phyloP scores from a whole-genome alignment of 2,113 vertebrate genomes.

The Pristiophorus japonicus region DNA sequence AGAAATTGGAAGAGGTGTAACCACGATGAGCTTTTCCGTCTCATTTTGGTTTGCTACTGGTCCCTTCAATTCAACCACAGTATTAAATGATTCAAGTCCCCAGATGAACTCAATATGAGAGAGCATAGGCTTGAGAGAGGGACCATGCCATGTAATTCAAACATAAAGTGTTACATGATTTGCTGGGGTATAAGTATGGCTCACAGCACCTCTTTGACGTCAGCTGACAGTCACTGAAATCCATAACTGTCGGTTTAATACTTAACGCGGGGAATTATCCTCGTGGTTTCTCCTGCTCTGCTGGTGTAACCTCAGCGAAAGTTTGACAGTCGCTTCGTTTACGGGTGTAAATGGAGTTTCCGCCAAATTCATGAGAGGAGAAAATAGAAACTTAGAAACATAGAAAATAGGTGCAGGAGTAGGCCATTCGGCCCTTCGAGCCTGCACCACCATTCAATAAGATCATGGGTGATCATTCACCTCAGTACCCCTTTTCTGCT shows the following conservation, averaged over 20 bases:
- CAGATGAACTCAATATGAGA: background rate
- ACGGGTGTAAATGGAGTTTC: background rate
- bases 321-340: background rate
- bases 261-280: background rate
- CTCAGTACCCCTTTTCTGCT: too few relatives aligned
- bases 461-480: too few relatives aligned
- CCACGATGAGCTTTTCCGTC: background rate
- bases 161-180: background rate
- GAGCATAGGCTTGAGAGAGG: background rate
- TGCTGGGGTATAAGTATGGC: background rate
- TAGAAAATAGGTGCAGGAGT: too few relatives aligned
- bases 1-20: background rate
- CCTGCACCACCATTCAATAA: too few relatives aligned
- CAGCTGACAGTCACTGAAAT: background rate
- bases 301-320: background rate
- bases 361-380: background rate
- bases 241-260: background rate
- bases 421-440: too few relatives aligned
- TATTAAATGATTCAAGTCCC: too few relatives aligned
- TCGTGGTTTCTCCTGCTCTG: background rate
- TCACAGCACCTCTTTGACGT: background rate
- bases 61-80: background rate
- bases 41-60: background rate
- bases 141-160: background rate
- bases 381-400: too few relatives aligned